Evolutionary conservation across 1,140 invertebrate species (phyloP).

Genomic region (Tetragonula clypearis): DNA sequence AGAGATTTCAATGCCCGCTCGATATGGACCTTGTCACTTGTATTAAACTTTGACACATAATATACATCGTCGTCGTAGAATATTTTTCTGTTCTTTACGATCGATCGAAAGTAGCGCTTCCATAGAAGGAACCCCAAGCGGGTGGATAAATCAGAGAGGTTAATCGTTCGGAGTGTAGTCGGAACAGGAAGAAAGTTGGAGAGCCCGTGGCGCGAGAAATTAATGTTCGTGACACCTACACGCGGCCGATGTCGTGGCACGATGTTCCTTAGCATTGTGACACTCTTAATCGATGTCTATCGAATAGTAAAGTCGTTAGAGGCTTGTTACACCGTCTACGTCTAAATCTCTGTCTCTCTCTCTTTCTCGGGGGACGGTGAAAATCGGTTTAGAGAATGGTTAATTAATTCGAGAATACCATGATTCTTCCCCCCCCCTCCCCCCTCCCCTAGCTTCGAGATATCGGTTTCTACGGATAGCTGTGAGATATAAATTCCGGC

Average conservation of each 20-base stretch:
- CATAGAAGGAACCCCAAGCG: neutral
- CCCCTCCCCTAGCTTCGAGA: neutral
- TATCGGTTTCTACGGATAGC: no score
- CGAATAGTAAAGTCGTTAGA: slow-evolving; percentile 46
- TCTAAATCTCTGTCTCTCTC: slow-evolving; percentile 18
- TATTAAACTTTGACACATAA: no score
- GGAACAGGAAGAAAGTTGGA: slow-evolving; percentile 31
- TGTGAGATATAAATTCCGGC: neutral
- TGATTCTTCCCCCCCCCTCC: neutral
- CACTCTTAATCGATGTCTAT: slow-evolving; percentile 49
- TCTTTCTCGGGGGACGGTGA: neutral
- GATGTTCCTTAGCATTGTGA: slow-evolving; percentile 39
- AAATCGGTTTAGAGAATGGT: slow-evolving; percentile 24
- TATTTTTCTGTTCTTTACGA: neutral
- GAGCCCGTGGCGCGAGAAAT: slow-evolving; percentile 39
- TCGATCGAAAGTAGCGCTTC: neutral
- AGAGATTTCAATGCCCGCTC: no score
- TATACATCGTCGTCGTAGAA: neutral
- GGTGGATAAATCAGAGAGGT: slow-evolving; percentile 24
- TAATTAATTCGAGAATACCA: slow-evolving; percentile 29
- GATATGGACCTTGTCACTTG: no score
- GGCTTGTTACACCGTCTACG: slow-evolving; percentile 29
- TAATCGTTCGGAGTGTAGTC: slow-evolving; percentile 11
- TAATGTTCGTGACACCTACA: slow-evolving; percentile 42
- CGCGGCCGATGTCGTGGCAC: slow-evolving; percentile 21